Percentiles rank a stretch among this genome's conserved stretches.
Evolutionary conservation across 2,113 vertebrate species (phyloP).

Genomic region (Nycticorax nycticorax): DNA sequence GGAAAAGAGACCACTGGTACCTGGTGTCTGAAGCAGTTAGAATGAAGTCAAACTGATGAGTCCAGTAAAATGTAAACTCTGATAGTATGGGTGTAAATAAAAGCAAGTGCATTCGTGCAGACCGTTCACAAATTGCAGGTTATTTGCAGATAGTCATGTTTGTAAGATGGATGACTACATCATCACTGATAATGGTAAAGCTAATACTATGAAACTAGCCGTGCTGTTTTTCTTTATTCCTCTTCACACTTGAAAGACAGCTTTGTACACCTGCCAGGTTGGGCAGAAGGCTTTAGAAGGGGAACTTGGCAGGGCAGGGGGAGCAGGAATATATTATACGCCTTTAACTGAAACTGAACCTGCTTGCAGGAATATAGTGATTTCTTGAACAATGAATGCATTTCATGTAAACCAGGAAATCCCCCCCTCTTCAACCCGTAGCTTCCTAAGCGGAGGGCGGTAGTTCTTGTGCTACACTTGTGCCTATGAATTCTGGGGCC

Average conservation of each 20-base stretch:
- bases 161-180: background rate
- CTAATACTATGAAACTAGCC: background rate
- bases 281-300: background rate
- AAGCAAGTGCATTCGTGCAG: background rate
- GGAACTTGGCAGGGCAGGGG: background rate
- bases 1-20: background rate
- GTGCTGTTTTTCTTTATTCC: background rate
- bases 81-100: background rate
- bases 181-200: background rate
- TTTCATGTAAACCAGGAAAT: background rate
- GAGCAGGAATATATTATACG: background rate
- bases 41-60: background rate
- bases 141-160: background rate
- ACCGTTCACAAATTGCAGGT: background rate
- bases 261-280: background rate
- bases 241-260: background rate
- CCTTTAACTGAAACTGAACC: background rate
- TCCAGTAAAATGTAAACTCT: background rate
- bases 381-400: background rate
- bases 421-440: background rate
- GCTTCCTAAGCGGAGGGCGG: background rate
- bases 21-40: background rate
- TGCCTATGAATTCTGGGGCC: background rate
- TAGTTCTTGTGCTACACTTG: background rate
- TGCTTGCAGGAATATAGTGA: background rate